Evolutionary conservation across 2,797 vertebrate genomes (phyloP).

Genomic region (Bufotes viridis): DNA sequence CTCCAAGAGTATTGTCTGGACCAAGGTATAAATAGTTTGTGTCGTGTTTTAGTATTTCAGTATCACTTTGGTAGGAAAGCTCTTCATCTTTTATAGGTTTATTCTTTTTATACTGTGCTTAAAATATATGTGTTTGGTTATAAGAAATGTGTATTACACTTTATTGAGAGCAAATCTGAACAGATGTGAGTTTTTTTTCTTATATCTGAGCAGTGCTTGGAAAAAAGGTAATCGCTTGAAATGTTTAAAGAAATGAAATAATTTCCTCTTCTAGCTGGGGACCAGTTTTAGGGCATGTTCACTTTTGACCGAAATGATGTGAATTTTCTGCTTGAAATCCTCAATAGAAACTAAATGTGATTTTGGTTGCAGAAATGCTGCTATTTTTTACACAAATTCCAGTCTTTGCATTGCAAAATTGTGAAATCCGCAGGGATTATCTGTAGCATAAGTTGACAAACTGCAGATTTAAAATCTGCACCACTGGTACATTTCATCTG

Average conservation of each 20-base stretch:
- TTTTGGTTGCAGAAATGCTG: too few relatives aligned
- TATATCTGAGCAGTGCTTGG: neutral
- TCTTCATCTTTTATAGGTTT: conserved; percentile 18
- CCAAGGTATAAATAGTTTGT: conserved; percentile 31
- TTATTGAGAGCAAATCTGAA: neutral
- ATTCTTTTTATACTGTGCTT: neutral
- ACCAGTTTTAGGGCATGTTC: too few relatives aligned
- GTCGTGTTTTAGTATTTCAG: conserved; percentile 24
- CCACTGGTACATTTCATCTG: too few relatives aligned
- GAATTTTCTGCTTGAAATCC: too few relatives aligned
- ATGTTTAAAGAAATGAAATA: neutral
- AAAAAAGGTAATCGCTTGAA: neutral
- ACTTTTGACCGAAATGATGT: too few relatives aligned
- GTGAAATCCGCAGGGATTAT: too few relatives aligned
- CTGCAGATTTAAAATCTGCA: too few relatives aligned
- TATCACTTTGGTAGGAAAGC: conserved; percentile 14
- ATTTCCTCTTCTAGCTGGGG: neutral
- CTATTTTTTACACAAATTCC: too few relatives aligned
- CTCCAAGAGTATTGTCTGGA: conserved; percentile 12
- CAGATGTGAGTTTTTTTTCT: neutral
- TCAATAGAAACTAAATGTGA: too few relatives aligned
- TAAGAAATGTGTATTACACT: neutral
- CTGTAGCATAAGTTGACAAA: too few relatives aligned
- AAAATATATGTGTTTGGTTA: conserved; percentile 8
- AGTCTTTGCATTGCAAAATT: too few relatives aligned